Evolutionary conservation across 2,888 invertebrate genomes (phyloP).

Genomic region (Drosophila mayaguana): DNA sequence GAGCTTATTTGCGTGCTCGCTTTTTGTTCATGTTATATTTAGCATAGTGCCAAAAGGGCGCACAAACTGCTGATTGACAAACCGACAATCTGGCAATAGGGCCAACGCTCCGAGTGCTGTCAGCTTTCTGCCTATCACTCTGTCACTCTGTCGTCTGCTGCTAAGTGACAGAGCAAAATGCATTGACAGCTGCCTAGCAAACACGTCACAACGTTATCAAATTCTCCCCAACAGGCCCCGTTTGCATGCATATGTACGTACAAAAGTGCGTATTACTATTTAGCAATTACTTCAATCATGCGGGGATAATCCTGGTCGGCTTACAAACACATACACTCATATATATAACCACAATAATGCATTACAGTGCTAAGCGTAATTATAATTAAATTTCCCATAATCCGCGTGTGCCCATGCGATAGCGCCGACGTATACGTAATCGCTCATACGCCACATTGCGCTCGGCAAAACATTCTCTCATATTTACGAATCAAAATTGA

Average conservation of each 20-base stretch:
- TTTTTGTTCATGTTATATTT: slow-evolving; percentile 59
- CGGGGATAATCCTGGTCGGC: slow-evolving; percentile 43
- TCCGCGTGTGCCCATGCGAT: slow-evolving; percentile 19
- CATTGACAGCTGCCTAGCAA: slow-evolving; percentile 40
- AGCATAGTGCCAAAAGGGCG: slow-evolving; percentile 63
- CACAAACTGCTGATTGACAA: slow-evolving; percentile 44
- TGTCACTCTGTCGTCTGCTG: slow-evolving; percentile 12
- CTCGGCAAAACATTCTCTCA: slow-evolving; percentile 12
- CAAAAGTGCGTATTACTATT: slow-evolving; percentile 3
- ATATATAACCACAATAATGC: slow-evolving; percentile 28
- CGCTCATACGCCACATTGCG: slow-evolving; percentile 50
- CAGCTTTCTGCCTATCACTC: slow-evolving; percentile 15
- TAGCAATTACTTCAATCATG: slow-evolving; percentile 36
- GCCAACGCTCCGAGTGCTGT: slow-evolving; percentile 16
- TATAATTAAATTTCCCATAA: slow-evolving; percentile 72
- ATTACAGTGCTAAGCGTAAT: slow-evolving; percentile 58
- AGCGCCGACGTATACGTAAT: slow-evolving; percentile 43
- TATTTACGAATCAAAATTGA: slow-evolving; percentile 26
- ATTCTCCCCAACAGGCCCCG: neutral
- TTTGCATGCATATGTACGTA: slow-evolving; percentile 4
- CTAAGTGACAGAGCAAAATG: slow-evolving; percentile 52
- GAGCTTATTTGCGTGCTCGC: slow-evolving; percentile 37
- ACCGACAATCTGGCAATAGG: slow-evolving; percentile 37
- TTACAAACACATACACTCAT: neutral
- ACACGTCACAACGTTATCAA: slow-evolving; percentile 46